Conservation (phyloP, 2,797 vertebrate species). For the Triplophysa bombifrons region DNA sequence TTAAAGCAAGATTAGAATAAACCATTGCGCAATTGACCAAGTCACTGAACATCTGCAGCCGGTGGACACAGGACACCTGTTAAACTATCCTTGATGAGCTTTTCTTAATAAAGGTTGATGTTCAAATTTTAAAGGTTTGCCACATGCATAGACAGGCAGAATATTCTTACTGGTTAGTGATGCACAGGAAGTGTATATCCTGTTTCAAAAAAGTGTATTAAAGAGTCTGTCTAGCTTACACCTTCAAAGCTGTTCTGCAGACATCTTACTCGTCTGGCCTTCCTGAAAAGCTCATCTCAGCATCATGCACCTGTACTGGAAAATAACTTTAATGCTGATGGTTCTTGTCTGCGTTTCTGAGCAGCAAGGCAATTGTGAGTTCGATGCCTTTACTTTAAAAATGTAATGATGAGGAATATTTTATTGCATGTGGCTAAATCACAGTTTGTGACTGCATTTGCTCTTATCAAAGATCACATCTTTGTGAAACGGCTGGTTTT, state of each 20-base stretch:
- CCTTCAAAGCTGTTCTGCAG: not conserved
- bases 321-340: constrained; percentile 12
- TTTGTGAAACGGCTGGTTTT: not conserved
- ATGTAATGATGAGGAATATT: not conserved
- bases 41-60: not conserved
- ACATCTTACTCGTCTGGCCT: not conserved
- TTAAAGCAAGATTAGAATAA: not conserved
- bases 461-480: not conserved
- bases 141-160: too few relatives aligned
- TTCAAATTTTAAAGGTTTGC: not conserved
- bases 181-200: constrained; percentile 29
- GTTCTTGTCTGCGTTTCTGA: constrained; percentile 23
- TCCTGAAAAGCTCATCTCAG: not conserved
- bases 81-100: not conserved
- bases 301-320: constrained; percentile 25
- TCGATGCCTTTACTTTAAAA: not conserved
- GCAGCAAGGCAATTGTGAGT: constrained; percentile 18
- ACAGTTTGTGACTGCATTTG: not conserved
- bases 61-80: not conserved
- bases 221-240: not conserved
- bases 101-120: not conserved
- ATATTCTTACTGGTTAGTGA: constrained; percentile 5
- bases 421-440: not conserved
- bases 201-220: not conserved
- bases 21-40: not conserved